Conservation (phyloP, 64 coral and sea anemone genomes). For the Actinia equina region DNA sequence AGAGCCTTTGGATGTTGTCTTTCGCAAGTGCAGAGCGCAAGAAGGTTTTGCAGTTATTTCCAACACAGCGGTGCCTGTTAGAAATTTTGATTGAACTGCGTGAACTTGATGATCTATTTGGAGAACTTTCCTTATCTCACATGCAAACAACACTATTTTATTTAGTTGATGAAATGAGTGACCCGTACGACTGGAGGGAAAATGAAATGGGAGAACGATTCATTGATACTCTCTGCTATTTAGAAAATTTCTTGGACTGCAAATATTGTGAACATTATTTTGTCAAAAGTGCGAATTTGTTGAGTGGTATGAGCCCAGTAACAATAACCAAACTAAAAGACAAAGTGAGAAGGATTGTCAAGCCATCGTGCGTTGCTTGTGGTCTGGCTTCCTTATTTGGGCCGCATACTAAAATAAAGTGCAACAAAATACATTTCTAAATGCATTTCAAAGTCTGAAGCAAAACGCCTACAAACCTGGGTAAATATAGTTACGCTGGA, state of each 20-base stretch:
- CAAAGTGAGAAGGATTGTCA: conserved; percentile 64
- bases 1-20: conserved; percentile 74
- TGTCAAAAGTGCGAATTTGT: conserved; percentile 39
- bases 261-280: conserved; percentile 76
- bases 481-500: too few species aligned
- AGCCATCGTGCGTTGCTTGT: conserved; percentile 78
- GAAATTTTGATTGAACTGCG: conserved; percentile 54
- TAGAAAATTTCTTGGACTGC: conserved; percentile 44
- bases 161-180: conserved; percentile 35
- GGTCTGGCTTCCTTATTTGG: conserved; percentile 41
- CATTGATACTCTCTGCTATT: conserved; percentile 40
- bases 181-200: conserved; percentile 55
- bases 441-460: background rate
- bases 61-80: conserved; percentile 35
- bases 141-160: conserved; percentile 56
- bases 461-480: too few species aligned
- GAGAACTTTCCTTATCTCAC: conserved; percentile 60
- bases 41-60: conserved; percentile 34
- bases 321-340: conserved; percentile 71
- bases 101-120: conserved; percentile 52
- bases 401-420: background rate
- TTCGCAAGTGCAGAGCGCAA: conserved; percentile 56
- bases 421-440: background rate
- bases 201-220: conserved; percentile 51
- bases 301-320: conserved; percentile 45